Evolutionary conservation across 2,797 vertebrate genomes (phyloP), one percentile per base, ranked within the genome.

Genomic region (Aeoliscus strigatus): DNA sequence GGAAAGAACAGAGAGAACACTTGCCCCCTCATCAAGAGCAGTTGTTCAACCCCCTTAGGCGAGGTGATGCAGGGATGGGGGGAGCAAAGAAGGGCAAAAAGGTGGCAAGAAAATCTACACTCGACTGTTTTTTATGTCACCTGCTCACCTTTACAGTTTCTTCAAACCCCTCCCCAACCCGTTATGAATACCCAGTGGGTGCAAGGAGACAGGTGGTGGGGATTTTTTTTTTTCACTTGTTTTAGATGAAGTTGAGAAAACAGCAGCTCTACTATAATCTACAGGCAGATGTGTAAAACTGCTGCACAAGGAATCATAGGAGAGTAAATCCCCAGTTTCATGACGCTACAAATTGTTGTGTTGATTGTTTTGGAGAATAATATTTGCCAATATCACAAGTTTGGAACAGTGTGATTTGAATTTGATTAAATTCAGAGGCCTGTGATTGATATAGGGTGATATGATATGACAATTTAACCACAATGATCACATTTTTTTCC

Each of bases 21-120:
- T 82, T 82, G 79, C 79, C 80, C 81, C 76, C 77, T 74, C 80
- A 76, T 82, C 81, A 79, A 79, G 81, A 84, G 76, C 74, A 75
- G 80, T 84, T 83, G 81, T 80, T 84, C 71, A 75, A 71, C 70
- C 71, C 70, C 82, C 80, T 6, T 66, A 81, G 82, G 81, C 80
- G 77, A 85, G 84, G 82, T 82, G 82, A 80, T 79, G 75, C 73
- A 74, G 78, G 78, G 58, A 82, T 81, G 75, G 76, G 70, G 78
- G 73, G 68, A 39, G 69, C 66, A 73, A 55, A 8, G 57, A 51
- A 77, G 77, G 76, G 79, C 52, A 49, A 46, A 73, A 57, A 80
- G 73, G 83, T 84, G 80, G 56, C 73, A 79, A 56, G 75, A 56
- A 70, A 66, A 73, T 71, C 76, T 73, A 46, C 73, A 67, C 73